Percentiles rank a stretch among this genome's conserved stretches.
Conservation (phyloP, 2,113 vertebrate species). For the Eurystomus gularis region DNA sequence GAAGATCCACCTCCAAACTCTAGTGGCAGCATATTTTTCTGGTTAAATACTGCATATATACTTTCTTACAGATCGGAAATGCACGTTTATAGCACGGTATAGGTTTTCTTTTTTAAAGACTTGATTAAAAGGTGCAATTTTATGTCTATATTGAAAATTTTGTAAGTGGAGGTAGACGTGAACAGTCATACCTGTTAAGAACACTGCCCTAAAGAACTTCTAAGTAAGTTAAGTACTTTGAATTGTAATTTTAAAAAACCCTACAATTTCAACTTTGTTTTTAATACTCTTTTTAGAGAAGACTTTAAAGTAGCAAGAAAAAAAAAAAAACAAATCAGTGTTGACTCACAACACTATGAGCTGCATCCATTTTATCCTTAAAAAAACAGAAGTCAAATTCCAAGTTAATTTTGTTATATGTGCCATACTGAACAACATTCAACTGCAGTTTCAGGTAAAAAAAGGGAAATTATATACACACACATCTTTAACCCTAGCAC, state of each 20-base stretch:
- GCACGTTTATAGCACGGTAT: conserved; percentile 72
- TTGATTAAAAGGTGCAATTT: conserved; percentile 73
- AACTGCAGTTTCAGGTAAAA: conserved; percentile 71
- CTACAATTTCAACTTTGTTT: conserved; percentile 51
- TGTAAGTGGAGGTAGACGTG: conserved; percentile 25
- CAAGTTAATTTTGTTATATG: conserved; percentile 70
- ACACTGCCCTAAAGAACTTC: conserved; percentile 60
- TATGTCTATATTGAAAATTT: conserved; percentile 49
- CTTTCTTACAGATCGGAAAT: conserved; percentile 75
- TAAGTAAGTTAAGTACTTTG: conserved; percentile 69
- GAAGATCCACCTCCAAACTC: conserved; percentile 75
- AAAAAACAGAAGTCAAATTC: conserved; percentile 64
- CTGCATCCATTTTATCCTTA: conserved; percentile 68
- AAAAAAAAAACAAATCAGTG: conserved; percentile 67
- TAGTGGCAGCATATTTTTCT: conserved; percentile 74
- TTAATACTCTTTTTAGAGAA: conserved; percentile 48
- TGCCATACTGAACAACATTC: conserved; percentile 76
- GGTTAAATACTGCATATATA: conserved; percentile 82
- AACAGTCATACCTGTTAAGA: conserved; percentile 60
- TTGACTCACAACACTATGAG: conserved; percentile 68
- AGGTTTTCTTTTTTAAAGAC: conserved; percentile 55
- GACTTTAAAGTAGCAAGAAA: conserved; percentile 55
- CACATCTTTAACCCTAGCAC: conserved; percentile 68
- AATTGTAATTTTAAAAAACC: conserved; percentile 51
- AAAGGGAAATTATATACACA: conserved; percentile 75